Base-by-base conservation (phyloP, 2,113 vertebrate genomes). In the Microtus oregoni region DNA sequence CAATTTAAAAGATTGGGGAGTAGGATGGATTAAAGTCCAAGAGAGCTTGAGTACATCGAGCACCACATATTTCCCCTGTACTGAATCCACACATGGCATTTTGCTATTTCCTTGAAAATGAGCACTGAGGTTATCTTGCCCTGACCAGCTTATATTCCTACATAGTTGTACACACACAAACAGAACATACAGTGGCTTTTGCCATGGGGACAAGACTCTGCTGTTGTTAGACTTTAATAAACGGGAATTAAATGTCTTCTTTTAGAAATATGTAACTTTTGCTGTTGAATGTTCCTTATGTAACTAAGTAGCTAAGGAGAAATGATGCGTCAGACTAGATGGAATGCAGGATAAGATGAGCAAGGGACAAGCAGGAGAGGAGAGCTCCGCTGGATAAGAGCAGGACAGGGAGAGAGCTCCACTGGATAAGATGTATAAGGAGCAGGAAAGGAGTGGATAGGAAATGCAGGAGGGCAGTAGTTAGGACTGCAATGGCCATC, bases 111-210 rank as follows among this genome's bases (percentile, higher is more conserved):
- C 30, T 96, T 95, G 86, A 92, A 96, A 96, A 82, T 94, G 67
- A 91, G 32, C 52, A 17, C 91, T 94, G 75, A 96, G 72, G 55
- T 96, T 96, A 88, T 95, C 94, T 96, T 96, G 67, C 65, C 81
- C 91, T 92, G 76, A 95, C 90, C 67, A 96, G 52, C n/a, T 93
- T 95, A 88, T 78, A 86, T n/a, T 92, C 58, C 96, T 76, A 90
- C 77, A 35, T 92, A 83, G 81, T 97, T 97, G 86, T 76, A n/a
- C 35, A 82, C 11, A 63, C 22, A 90, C 15, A 83, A n/a, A 38
- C 38, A 76, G 88, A 95, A 96, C 58, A 93, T 94, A 85, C 47
- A 26, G 65, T 89, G 68, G 30, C 63, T 83, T 95, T 96, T 97
- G 85, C 14, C 92, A 67, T 52, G 86, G 67, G 47, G 50, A 81